Conservation (phyloP, 2,797 vertebrate genomes). For the Xenopus petersii region DNA sequence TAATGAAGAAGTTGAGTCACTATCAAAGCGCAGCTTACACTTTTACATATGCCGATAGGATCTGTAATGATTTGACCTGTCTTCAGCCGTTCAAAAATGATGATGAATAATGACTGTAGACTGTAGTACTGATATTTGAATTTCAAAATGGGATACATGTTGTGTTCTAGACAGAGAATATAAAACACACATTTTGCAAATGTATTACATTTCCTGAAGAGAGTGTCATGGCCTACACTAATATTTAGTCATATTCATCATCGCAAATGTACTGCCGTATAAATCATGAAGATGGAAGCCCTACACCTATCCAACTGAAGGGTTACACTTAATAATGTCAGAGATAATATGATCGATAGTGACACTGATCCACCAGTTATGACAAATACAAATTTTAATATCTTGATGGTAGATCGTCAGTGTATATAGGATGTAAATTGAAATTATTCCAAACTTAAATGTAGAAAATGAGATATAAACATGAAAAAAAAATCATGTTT, state of each 20-base stretch:
- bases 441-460: too few relatives aligned
- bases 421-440: too few relatives aligned
- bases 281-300: background rate
- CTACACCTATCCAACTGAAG: background rate
- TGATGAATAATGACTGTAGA: background rate
- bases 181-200: background rate
- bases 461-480: too few relatives aligned
- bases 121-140: too few relatives aligned
- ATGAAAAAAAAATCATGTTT: too few relatives aligned
- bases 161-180: conserved; percentile 26
- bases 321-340: background rate
- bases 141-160: too few relatives aligned
- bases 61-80: conserved; percentile 42
- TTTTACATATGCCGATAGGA: conserved; percentile 34
- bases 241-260: conserved; percentile 11
- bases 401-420: too few relatives aligned
- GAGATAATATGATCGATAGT: background rate
- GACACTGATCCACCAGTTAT: too few relatives aligned
- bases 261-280: background rate
- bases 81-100: conserved; percentile 25
- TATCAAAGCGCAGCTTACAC: conserved; percentile 33
- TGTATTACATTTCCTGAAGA: background rate
- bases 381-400: too few relatives aligned
- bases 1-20: conserved; percentile 8
- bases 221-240: background rate